A percentile compares a stretch with the other conserved stretches of the same genome.
These are phyloP conservation scores for Brachypterus glaber DNA, from an alignment of 2,888 invertebrate species.

Conservation along the genomic window DNA sequence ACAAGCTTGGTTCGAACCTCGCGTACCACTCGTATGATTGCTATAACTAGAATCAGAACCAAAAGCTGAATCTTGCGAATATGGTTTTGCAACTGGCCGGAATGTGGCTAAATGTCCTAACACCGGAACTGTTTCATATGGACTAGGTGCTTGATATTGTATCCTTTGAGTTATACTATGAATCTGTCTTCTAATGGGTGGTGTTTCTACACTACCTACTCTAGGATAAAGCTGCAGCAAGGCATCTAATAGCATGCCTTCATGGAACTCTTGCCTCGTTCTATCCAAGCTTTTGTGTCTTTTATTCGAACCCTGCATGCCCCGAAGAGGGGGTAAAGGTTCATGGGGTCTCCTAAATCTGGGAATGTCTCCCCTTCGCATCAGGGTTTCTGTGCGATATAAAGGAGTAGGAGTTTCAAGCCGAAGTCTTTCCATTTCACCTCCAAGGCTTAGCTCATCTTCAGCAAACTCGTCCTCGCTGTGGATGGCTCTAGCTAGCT, in stretches of 20 bases:
- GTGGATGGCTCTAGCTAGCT: conserved; percentile 49
- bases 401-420: conserved; percentile 39
- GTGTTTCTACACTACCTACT: conserved; percentile 55
- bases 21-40: conserved; percentile 61
- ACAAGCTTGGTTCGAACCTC: conserved; percentile 36
- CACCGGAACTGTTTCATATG: conserved; percentile 63
- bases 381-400: conserved; percentile 35
- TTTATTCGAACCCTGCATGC: conserved; percentile 37
- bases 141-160: conserved; percentile 40
- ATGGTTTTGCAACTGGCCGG: conserved; percentile 54
- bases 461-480: conserved; percentile 82
- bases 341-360: conserved; percentile 53
- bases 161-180: conserved; percentile 40
- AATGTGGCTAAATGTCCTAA: conserved; percentile 53
- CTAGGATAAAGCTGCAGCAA: conserved; percentile 61
- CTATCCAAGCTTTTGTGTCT: conserved; percentile 45
- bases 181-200: conserved; percentile 33
- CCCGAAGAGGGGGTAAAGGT: conserved; percentile 49
- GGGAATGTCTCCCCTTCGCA: conserved; percentile 39
- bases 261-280: conserved; percentile 64
- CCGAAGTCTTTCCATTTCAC: conserved; percentile 35
- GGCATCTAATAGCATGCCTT: conserved; percentile 69
- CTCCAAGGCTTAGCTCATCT: conserved; percentile 61
- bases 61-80: conserved; percentile 66
- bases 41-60: conserved; percentile 82